phyloP scores from a whole-genome alignment of 2,888 invertebrate species.

The Chrysina gloriosa region DNA sequence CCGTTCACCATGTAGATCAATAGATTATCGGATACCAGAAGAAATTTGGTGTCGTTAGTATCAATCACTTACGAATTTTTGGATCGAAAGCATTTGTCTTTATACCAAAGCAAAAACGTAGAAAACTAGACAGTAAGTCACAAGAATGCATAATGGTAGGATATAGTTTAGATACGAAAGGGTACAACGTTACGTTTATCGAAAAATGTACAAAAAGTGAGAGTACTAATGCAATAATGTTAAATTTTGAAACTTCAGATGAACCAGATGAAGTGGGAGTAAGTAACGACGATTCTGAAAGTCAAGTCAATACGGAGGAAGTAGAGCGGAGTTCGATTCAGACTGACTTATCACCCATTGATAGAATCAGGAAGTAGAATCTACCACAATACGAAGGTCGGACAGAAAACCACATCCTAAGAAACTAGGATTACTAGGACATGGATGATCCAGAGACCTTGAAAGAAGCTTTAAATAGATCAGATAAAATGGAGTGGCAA shows the following conservation, averaged over 20 bases:
- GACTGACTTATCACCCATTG: neutral
- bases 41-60: constrained; percentile 42
- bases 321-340: neutral
- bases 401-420: neutral
- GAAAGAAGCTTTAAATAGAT: constrained; percentile 5
- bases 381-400: neutral
- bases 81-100: constrained; percentile 38
- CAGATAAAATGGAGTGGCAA: neutral
- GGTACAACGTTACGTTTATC: constrained; percentile 44
- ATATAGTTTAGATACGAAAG: constrained; percentile 42
- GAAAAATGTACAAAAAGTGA: constrained; percentile 19
- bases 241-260: neutral
- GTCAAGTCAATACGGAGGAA: too few species aligned
- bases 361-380: too few species aligned
- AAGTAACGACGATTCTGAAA: too few species aligned
- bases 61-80: constrained; percentile 47
- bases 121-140: constrained; percentile 39
- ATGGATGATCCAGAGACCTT: neutral
- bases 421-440: neutral
- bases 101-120: constrained; percentile 32
- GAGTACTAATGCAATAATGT: neutral
- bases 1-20: neutral
- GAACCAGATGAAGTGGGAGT: neutral
- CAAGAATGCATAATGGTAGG: constrained; percentile 41
- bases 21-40: neutral